Conservation (phyloP, 92 coral and sea anemone genomes). For the Epizoanthus illoricatus region DNA sequence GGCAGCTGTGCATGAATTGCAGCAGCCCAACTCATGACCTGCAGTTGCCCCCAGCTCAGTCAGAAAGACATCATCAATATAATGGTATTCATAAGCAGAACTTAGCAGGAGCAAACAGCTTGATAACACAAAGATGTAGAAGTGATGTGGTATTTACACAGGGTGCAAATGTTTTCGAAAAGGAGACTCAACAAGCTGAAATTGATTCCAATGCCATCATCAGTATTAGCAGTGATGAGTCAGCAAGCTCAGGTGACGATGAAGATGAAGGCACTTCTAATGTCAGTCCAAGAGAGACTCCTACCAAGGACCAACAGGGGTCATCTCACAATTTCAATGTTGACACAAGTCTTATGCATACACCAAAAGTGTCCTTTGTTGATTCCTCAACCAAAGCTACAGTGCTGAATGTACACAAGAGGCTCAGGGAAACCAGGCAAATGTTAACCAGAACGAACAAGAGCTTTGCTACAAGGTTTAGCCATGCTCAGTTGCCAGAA, state of each 20-base stretch:
- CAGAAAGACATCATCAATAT: background rate
- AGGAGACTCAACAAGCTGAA: background rate
- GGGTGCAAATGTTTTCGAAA: background rate
- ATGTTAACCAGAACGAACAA: slow-evolving; percentile 68
- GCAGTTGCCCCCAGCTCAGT: background rate
- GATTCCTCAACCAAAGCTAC: slow-evolving; percentile 76
- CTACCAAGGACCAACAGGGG: slow-evolving; percentile 12
- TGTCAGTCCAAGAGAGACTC: background rate
- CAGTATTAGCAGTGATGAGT: slow-evolving; percentile 21
- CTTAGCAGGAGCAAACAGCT: background rate
- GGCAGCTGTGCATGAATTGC: slow-evolving; percentile 32
- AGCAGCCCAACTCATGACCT: slow-evolving; percentile 1
- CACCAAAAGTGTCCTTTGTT: slow-evolving; percentile 58
- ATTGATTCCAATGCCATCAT: background rate
- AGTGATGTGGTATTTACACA: background rate
- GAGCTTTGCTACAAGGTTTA: slow-evolving; percentile 67
- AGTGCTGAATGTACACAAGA: slow-evolving; percentile 76
- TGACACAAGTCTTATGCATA: slow-evolving; percentile 40
- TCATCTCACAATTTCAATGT: background rate
- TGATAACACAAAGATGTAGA: background rate
- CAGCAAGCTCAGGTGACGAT: slow-evolving; percentile 52
- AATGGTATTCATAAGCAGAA: background rate
- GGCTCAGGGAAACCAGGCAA: slow-evolving; percentile 74
- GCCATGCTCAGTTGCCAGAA: slow-evolving; percentile 13
- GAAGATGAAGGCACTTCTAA: slow-evolving; percentile 4